phyloP scores from a whole-genome alignment of 2,113 vertebrate species.

The Oreotrochilus melanogaster region DNA sequence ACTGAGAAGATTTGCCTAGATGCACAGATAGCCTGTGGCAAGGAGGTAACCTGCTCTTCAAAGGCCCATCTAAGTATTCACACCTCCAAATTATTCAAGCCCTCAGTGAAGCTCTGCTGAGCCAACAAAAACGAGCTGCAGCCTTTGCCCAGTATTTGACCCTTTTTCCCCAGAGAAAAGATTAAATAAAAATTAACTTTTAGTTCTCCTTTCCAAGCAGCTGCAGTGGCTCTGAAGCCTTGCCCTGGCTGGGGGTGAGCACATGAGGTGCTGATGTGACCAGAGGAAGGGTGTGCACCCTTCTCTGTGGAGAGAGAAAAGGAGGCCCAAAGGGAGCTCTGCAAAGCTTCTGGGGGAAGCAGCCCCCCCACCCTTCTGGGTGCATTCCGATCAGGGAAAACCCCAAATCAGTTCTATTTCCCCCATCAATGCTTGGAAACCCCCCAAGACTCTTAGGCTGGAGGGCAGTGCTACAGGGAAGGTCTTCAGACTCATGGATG shows the following conservation, averaged over 20 bases:
- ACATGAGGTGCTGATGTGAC: rapidly evolving
- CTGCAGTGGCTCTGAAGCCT: neutral
- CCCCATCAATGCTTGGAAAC: neutral
- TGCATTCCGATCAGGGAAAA: no score
- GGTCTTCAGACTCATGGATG: neutral
- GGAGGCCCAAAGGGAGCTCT: neutral
- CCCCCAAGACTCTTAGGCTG: rapidly evolving
- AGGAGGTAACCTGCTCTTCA: neutral
- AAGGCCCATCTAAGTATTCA: neutral
- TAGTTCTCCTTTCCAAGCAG: neutral
- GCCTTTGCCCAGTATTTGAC: neutral
- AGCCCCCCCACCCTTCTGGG: neutral
- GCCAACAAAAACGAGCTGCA: neutral
- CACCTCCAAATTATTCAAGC: neutral
- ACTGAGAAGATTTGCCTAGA: neutral
- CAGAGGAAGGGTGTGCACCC: neutral
- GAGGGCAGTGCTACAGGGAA: neutral
- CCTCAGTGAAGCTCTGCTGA: neutral
- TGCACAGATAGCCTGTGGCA: neutral
- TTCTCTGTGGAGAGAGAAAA: neutral
- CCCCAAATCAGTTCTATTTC: neutral
- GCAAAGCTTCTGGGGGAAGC: neutral
- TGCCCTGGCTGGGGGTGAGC: neutral
- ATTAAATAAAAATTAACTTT: neutral
- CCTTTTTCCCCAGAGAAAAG: neutral